Evolutionary conservation across 2,888 invertebrate species (phyloP).

Genomic region (Eupeodes latifasciatus): DNA sequence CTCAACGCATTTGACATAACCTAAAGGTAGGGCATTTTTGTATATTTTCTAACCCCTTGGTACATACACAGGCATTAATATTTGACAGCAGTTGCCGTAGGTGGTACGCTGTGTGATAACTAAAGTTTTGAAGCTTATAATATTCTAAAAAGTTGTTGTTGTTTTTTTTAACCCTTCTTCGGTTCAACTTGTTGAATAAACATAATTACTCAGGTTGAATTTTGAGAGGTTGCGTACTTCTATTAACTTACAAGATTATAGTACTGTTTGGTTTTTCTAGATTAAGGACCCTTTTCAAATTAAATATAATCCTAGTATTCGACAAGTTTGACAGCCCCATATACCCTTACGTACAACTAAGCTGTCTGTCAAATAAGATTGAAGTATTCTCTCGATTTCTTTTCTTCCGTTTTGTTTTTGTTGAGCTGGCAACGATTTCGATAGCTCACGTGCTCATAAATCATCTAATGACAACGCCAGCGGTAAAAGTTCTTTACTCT

Average conservation of each 20-base stretch:
- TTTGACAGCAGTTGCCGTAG: slow-evolving; percentile 25
- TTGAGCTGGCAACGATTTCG: slow-evolving; percentile 24
- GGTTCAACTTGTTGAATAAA: slow-evolving; percentile 55
- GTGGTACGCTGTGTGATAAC: background rate
- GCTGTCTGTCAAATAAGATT: slow-evolving; percentile 49
- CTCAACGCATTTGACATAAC: slow-evolving; percentile 35
- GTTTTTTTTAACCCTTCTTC: background rate
- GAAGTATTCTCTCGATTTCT: background rate
- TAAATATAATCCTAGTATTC: slow-evolving; percentile 40
- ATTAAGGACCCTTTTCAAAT: slow-evolving; percentile 12
- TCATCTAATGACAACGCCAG: slow-evolving; percentile 28
- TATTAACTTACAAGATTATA: background rate
- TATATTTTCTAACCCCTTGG: slow-evolving; percentile 51
- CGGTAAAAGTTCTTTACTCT: slow-evolving; percentile 6
- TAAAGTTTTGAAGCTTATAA: background rate
- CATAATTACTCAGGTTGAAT: background rate
- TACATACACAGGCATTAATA: slow-evolving; percentile 26
- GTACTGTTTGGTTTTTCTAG: background rate
- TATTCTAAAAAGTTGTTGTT: background rate
- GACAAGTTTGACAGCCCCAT: slow-evolving; percentile 54
- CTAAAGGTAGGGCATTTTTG: no score
- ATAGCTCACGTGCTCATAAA: slow-evolving; percentile 52
- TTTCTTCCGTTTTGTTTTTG: background rate
- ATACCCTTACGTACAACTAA: background rate
- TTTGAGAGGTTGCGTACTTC: background rate